Base-by-base conservation (phyloP, 2,888 invertebrate genomes). In the Microctonus aethiopoides region DNA sequence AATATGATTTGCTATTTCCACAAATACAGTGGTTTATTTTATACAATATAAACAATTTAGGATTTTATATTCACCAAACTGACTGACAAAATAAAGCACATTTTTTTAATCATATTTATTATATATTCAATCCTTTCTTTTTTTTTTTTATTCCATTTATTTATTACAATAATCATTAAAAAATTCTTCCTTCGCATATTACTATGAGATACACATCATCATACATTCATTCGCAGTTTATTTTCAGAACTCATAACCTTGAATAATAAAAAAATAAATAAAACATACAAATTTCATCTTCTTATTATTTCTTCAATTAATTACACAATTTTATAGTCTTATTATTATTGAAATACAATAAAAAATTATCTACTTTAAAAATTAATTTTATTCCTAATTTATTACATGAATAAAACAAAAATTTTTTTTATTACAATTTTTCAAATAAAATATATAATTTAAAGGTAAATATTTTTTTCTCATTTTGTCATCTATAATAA, bases 1-100 rank as follows among this genome's bases (percentile, higher is more conserved):
- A 63, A 69, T 72, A 69, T 59, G 57, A 67, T 63, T 65, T 32
- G 39, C 63, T 59, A 59, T 67, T 67, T 56, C 13, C 36, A 61
- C 52, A 60, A 60, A 61, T 34, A 67, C 36, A 24, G 24, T n/a
- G 24, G 26, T 24, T 26, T 11, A 65, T 22, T 39, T 67, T 24
- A 60, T 61, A 16, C 29, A 52, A 67, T 67, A 22, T 34, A 54
- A 61, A 61, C 36, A 61, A 67, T 67, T 61, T 22, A 22, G 9
- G 26, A 62, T 39, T 46, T 62, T 41, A 22, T 26, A n/a, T 41
- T 24, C 10, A 24, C n/a, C 11, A 39, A 36, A 32, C n/a, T 26
- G 6, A 11, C 22, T 10, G n/a, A n/a, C n/a, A n/a, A n/a, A n/a
- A n/a, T n/a, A 16, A 16, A 13, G 22, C 22, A 34, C 10, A 11